Evolutionary conservation across 2,888 invertebrate species (phyloP).

Genomic region (Seira ritae): DNA sequence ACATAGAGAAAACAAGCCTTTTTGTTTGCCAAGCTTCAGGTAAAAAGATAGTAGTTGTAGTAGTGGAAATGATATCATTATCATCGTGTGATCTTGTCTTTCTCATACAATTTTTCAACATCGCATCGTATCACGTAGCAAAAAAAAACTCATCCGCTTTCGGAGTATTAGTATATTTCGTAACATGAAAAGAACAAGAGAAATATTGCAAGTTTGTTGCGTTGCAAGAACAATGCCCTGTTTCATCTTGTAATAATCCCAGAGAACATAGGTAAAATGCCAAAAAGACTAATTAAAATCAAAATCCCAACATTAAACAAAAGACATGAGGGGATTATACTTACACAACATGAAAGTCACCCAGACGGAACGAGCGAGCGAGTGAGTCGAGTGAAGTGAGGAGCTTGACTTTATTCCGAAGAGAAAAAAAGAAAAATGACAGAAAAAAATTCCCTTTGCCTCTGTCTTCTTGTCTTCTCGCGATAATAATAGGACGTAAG

Average conservation of each 20-base stretch:
- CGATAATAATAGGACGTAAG: not conserved
- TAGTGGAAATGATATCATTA: not conserved
- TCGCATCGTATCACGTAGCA: not conserved
- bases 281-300: conserved; percentile 43
- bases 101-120: too few relatives aligned
- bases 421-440: conserved; percentile 11
- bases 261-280: conserved; percentile 29
- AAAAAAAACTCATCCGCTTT: not conserved
- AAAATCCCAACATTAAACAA: not conserved
- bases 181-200: not conserved
- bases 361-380: conserved; percentile 23
- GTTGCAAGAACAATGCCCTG: conserved; percentile 18
- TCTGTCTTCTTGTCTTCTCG: not conserved
- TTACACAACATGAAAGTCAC: conserved; percentile 8
- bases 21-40: not conserved
- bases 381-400: too few relatives aligned
- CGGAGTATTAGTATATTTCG: not conserved
- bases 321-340: conserved; percentile 9
- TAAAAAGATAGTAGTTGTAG: too few relatives aligned
- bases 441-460: conserved; percentile 36
- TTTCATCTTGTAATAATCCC: conserved; percentile 9
- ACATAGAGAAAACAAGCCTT: not conserved
- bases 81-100: not conserved
- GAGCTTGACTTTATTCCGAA: not conserved
- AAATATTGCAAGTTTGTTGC: too few relatives aligned